These are phyloP conservation scores for Tetramorium bicarinatum DNA, from an alignment of 2,888 invertebrate species.

Conservation along the genomic window DNA sequence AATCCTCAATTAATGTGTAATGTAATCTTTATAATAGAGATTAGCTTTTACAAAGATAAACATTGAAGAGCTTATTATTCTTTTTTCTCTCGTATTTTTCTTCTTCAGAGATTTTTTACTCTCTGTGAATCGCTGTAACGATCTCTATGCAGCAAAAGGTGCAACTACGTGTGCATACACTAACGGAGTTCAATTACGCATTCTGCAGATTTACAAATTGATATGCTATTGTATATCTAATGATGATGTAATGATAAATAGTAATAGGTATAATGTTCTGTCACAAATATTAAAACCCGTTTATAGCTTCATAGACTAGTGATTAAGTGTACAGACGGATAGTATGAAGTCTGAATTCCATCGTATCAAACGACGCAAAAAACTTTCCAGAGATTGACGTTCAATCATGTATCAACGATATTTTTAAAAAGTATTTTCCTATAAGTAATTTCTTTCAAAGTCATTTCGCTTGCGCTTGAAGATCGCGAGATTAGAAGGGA, in stretches of 20 bases:
- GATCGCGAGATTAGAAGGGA: background rate
- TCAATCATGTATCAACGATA: conserved; percentile 8
- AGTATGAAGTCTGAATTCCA: background rate
- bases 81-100: background rate
- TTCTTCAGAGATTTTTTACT: conserved; percentile 10
- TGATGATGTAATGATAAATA: background rate
- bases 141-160: conserved; percentile 16
- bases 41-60: background rate
- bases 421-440: background rate
- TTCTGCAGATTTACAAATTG: conserved; percentile 19
- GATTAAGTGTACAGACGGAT: background rate
- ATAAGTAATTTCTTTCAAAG: background rate
- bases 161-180: conserved; percentile 20
- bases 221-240: conserved; percentile 6
- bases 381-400: conserved; percentile 7
- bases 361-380: background rate
- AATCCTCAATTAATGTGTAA: background rate
- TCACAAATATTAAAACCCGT: conserved; percentile 8
- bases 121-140: conserved; percentile 2
- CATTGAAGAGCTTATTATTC: background rate
- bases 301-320: background rate
- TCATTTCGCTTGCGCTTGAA: background rate
- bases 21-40: background rate
- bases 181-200: conserved; percentile 11
- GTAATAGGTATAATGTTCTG: background rate